Evolutionary conservation across 2,888 invertebrate genomes (phyloP), one percentile per base, ranked within the genome.

Genomic region (Mimachlamys varia): DNA sequence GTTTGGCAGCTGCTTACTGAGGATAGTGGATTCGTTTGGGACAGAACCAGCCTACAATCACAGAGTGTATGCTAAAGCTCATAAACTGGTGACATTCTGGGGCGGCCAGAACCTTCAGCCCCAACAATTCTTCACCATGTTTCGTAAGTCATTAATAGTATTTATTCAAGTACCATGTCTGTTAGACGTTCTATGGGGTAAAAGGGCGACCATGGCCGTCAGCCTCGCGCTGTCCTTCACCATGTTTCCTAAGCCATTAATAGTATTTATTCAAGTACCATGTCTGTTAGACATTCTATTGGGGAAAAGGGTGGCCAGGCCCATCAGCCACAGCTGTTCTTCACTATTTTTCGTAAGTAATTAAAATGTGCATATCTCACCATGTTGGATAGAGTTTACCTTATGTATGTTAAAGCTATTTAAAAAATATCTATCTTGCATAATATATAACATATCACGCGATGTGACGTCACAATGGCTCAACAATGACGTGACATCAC

Each of bases 1-100:
- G 7, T 89, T 88, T 92, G 94, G 27, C 93, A 97, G 97, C 91
- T 97, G 97, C 92, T 94, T 96, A 50, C 93, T 97, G 55, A 95
- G 97, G n/a, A 95, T 97, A 58, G 95, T 97, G 19, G 97, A 97
- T 93, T 96, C 97, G 0, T 97, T 97, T 94, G 97, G 97, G 38
- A 97, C 97, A 19, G 97, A 97, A 91, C 97, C 97, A 44, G 96
- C 97, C 17, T 97, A 96, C 94, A 97, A 97, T 91, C 95, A 95
- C 44, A 94, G 95, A 55, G 89, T 93, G 0, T 97, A 96, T 93
- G 97, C 97, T 88, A 95, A 95, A 89, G 92, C 95, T 87, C 95
- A 97, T 91, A 95, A 96, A 88, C 94, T 96, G 89, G 95, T 96
- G 44, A 96, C 97, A 49, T 95, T 96, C 5, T 97, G 97, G 97